Conservation (phyloP, 2,113 vertebrate genomes). For the Columba janthina region DNA sequence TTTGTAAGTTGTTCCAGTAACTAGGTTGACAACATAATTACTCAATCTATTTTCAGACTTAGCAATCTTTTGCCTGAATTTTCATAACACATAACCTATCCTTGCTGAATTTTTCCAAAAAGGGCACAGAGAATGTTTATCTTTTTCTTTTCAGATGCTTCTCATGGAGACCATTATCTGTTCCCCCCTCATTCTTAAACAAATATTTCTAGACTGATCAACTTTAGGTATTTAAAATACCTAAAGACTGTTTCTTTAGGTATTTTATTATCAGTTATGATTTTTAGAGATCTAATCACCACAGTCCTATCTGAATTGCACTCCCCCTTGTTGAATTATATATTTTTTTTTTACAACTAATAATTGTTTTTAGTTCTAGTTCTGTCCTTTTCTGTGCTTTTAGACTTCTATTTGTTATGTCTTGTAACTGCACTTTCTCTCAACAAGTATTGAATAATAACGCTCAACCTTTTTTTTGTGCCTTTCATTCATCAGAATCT, state of each 20-base stretch:
- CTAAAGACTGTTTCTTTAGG: background rate
- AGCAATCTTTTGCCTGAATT: background rate
- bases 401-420: background rate
- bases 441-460: background rate
- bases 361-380: background rate
- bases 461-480: rapidly evolving
- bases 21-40: background rate
- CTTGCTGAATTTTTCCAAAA: background rate
- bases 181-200: background rate
- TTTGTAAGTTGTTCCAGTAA: background rate
- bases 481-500: background rate
- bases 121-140: background rate
- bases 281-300: background rate
- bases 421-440: background rate
- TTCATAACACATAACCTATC: background rate
- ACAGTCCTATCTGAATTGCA: background rate
- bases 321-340: background rate
- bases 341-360: background rate
- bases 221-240: no score
- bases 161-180: background rate
- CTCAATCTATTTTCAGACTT: background rate
- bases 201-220: background rate
- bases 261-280: background rate
- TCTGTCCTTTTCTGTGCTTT: background rate
- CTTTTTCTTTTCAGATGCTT: background rate